Evolutionary conservation across 2,797 vertebrate species (phyloP).

Genomic region (Pseudochaenichthys georgianus): DNA sequence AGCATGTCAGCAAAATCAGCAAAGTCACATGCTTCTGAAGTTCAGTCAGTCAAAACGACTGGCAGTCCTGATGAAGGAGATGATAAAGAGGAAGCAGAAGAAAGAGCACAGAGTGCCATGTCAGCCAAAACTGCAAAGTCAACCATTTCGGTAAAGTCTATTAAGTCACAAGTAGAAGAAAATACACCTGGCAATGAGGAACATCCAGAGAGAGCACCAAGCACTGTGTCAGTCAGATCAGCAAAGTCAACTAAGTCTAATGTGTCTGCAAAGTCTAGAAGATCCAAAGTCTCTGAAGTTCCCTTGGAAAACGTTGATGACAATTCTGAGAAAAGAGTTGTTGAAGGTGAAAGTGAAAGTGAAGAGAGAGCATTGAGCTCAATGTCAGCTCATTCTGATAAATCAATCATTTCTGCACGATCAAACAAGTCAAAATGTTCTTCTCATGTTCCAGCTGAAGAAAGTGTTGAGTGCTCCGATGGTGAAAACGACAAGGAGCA

Average conservation of each 20-base stretch:
- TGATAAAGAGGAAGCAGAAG: conserved; percentile 22
- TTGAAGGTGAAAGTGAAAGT: conserved; percentile 39
- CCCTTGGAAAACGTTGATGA: not conserved
- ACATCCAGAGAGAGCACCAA: conserved; percentile 39
- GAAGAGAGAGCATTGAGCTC: conserved; percentile 42
- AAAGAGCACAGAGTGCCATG: conserved; percentile 36
- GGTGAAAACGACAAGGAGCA: conserved; percentile 33
- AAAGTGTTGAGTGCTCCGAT: conserved; percentile 13
- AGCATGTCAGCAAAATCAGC: conserved; percentile 54
- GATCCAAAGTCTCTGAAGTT: conserved; percentile 42
- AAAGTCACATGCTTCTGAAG: not conserved
- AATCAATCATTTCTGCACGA: conserved; percentile 62
- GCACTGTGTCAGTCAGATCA: conserved; percentile 52
- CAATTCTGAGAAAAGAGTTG: conserved; percentile 16
- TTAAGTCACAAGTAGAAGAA: conserved; percentile 28
- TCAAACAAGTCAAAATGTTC: conserved; percentile 58
- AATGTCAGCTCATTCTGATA: conserved; percentile 54
- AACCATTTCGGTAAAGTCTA: conserved; percentile 39
- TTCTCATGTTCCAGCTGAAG: conserved; percentile 38
- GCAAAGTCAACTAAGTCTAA: conserved; percentile 59
- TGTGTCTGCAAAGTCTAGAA: conserved; percentile 49
- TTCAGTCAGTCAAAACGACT: too few relatives aligned
- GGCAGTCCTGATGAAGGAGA: conserved; percentile 18
- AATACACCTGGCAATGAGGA: conserved; percentile 1
- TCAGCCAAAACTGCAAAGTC: conserved; percentile 71